Base-by-base conservation (phyloP, 2,797 vertebrate species). In the Galaxias olidus region DNA sequence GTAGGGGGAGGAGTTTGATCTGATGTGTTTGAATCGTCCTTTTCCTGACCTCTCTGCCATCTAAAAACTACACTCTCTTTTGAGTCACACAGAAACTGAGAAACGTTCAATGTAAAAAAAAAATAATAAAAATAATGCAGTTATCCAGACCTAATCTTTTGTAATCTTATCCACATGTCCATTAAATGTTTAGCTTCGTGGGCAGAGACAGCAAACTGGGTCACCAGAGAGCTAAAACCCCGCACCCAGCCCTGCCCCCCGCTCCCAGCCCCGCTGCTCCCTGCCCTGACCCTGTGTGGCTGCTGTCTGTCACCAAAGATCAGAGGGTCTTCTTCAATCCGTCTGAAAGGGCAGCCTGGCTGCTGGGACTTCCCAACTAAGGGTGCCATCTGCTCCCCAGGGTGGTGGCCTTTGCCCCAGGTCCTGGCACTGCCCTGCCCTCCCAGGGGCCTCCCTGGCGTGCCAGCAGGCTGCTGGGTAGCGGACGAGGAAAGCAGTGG, bases 371-470 rank as follows among this genome's bases (percentile, higher is more conserved):
- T 75, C 73, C 48, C 45, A 45, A 64, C 49, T 79, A 73, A 70
- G 59, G 48, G 47, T 41, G 70, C 82, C 77, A 82, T 85, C 81
- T 79, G 78, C 72, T 71, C 54, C 48, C 45, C 66, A 78, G 72
- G 59, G 44, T 61, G 55, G 66, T 65, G 71, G 41, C 55, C 55
- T n/a, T 4, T n/a, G 5, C 10, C 55, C n/a, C 17, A 15, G 41
- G 14, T 10, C 55, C 45, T 47, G 12, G 8, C 56, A 50, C 6
- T n/a, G 40, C 46, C 43, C 66, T 51, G 41, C 55, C 41, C 60
- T 72, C 63, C 20, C 61, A 61, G 58, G 53, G 48, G 67, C 55
- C 46, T 9, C 56, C 44, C 4, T 54, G 51, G 54, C 52, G 69
- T 14, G 12, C 55, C 50, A 63, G 18, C 46, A 9, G 72, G 55